Evolutionary conservation across 2,797 vertebrate genomes (phyloP), one percentile per base, ranked within the genome.

Genomic region (Dipus sagitta): DNA sequence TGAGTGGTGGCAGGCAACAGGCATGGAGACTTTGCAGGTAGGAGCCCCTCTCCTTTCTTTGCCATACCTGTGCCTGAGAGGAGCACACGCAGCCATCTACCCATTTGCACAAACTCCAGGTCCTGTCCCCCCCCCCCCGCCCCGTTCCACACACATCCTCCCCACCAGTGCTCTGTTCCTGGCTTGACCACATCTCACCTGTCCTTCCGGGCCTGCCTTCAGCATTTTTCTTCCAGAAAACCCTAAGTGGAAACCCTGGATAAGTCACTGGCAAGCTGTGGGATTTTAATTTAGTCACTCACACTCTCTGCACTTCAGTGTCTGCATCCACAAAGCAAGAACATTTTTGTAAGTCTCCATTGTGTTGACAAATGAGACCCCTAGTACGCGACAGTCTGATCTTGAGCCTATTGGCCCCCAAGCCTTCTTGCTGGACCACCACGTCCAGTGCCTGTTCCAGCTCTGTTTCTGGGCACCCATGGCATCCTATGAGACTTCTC

Each of bases 201-300:
- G 47, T 23, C 65, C 42, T 79, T 23, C 54, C 18, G 77, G 91
- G 42, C 60, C 62, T 18, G 18, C 52, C 30, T 7, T 42, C n/a
- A 74, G 30, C 17, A 30, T 30, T 32, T n/a, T 84, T 70, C 68
- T 77, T 86, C 30, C n/a, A 89, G 81, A 70, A 92, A 87, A 81
- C 26, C 11, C 24, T 64, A 74, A 32, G 30, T 28, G 34, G 14
- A 10, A 79, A 70, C 6, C 15, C 17, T 64, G 17, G 32, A n/a
- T 42, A 10, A 30, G 54, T 34, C 24, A 68, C 60, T 17, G 30
- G 28, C 20, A 82, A 76, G 76, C 26, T 75, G 13, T 92, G 81
- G 65, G 62, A 67, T 58, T 92, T 88, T 18, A 14, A 62, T 28
- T 34, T 67, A 82, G 47, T 75, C 60, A 75, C 34, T 38, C 30